A percentile compares a stretch with the other conserved stretches of the same genome.
Evolutionary conservation across 2,113 vertebrate species (phyloP).

Genomic region (Coryphaenoides rupestris): DNA sequence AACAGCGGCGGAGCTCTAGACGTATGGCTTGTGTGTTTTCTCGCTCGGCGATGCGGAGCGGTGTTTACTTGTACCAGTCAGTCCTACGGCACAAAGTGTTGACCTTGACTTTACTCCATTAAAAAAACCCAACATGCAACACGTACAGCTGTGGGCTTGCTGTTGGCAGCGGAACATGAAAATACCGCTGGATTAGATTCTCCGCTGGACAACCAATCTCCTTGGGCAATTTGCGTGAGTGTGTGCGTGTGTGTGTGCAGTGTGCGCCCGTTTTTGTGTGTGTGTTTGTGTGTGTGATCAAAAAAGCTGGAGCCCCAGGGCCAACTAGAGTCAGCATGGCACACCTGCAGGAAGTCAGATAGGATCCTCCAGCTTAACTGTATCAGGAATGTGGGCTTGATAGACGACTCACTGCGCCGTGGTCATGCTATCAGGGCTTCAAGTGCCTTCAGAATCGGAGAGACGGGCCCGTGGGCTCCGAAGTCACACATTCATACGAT

Average conservation of each 20-base stretch:
- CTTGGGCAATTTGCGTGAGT: neutral
- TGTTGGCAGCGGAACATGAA: too few species aligned
- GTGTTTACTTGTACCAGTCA: too few species aligned
- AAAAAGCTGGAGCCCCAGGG: slow-evolving; percentile 32
- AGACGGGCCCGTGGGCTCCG: too few species aligned
- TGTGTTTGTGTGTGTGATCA: slow-evolving; percentile 1
- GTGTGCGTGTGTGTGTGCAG: neutral
- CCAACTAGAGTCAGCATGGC: slow-evolving; percentile 36
- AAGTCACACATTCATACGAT: too few species aligned
- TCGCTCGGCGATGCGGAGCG: too few species aligned
- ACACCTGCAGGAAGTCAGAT: slow-evolving; percentile 43
- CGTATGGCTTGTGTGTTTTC: too few species aligned
- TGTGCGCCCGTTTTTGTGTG: neutral
- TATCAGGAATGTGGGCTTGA: neutral
- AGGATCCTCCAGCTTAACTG: slow-evolving; percentile 15
- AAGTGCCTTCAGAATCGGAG: neutral
- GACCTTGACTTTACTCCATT: too few species aligned
- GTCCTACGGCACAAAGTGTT: too few species aligned
- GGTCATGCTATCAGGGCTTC: neutral
- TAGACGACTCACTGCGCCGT: neutral
- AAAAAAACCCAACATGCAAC: too few species aligned
- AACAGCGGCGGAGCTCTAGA: neutral
- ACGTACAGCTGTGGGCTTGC: too few species aligned
- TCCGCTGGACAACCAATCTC: too few species aligned
- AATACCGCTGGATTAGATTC: too few species aligned